phyloP scores from a whole-genome alignment of 2,797 vertebrate species.

The Melanotaenia boesemani region DNA sequence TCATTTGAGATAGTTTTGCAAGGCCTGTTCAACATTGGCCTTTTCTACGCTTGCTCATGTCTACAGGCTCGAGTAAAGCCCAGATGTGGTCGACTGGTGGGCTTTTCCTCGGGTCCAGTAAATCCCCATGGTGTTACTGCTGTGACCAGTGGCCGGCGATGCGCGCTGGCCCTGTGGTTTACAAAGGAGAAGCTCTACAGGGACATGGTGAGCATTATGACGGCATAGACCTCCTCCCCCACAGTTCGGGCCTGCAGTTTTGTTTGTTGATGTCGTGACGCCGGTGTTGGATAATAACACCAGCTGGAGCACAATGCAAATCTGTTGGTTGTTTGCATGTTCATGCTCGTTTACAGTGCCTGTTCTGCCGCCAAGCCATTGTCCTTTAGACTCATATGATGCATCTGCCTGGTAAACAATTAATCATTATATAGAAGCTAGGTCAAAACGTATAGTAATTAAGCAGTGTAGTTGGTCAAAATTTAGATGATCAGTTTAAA shows the following conservation, averaged over 20 bases:
- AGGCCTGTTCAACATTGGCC: neutral
- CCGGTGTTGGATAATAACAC: slow-evolving; percentile 26
- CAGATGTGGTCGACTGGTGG: slow-evolving; percentile 92
- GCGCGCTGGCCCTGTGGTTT: slow-evolving; percentile 93
- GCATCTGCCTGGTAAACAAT: neutral
- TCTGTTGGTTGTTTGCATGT: slow-evolving; percentile 49
- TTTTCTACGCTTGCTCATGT: neutral
- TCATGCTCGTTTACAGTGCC: slow-evolving; percentile 24
- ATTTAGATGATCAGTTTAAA: neutral
- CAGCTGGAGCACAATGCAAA: slow-evolving; percentile 66
- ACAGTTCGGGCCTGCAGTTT: slow-evolving; percentile 12
- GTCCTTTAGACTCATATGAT: slow-evolving; percentile 7
- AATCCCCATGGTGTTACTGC: slow-evolving; percentile 95
- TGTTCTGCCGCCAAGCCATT: slow-evolving; percentile 8
- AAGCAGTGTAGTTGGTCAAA: neutral
- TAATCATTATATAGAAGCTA: neutral
- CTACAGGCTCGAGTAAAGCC: slow-evolving; percentile 89
- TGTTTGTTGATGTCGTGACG: slow-evolving; percentile 39
- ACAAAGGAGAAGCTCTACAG: slow-evolving; percentile 89
- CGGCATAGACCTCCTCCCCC: slow-evolving; percentile 9
- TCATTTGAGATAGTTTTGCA: neutral
- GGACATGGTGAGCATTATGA: slow-evolving; percentile 88
- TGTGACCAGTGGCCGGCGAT: slow-evolving; percentile 88
- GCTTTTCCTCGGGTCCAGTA: slow-evolving; percentile 93
- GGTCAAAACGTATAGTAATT: no score